Conservation (phyloP, 2,888 invertebrate species). For the Helleia helle region DNA sequence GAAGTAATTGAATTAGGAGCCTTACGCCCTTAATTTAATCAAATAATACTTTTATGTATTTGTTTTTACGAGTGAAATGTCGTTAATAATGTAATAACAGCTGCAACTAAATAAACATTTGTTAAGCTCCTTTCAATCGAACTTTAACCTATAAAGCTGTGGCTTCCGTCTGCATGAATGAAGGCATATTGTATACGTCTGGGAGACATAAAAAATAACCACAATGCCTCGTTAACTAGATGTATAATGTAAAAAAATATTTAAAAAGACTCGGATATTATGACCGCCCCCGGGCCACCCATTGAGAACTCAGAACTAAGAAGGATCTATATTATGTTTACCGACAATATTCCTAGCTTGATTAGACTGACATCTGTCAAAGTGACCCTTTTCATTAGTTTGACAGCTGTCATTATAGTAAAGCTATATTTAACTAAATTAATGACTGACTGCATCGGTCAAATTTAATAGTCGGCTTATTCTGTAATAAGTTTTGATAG, state of each 20-base stretch:
- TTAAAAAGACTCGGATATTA: neutral
- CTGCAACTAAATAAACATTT: neutral
- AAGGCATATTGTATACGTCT: constrained; percentile 1
- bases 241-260: neutral
- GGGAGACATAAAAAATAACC: neutral
- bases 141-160: neutral
- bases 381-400: no score
- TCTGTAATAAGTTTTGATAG: neutral
- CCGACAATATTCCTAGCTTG: no score
- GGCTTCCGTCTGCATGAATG: constrained; percentile 1
- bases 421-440: no score
- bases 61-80: neutral
- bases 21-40: constrained; percentile 3
- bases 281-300: no score
- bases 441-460: no score
- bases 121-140: neutral
- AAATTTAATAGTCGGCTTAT: no score
- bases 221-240: neutral
- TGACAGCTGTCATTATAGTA: no score
- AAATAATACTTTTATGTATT: neutral
- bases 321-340: no score
- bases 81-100: constrained; percentile 1
- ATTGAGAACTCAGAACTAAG: no score
- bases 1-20: no score
- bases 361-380: no score